These are phyloP conservation scores for Rhinophrynus dorsalis DNA, from an alignment of 2,797 vertebrate species.

Conservation along the genomic window DNA sequence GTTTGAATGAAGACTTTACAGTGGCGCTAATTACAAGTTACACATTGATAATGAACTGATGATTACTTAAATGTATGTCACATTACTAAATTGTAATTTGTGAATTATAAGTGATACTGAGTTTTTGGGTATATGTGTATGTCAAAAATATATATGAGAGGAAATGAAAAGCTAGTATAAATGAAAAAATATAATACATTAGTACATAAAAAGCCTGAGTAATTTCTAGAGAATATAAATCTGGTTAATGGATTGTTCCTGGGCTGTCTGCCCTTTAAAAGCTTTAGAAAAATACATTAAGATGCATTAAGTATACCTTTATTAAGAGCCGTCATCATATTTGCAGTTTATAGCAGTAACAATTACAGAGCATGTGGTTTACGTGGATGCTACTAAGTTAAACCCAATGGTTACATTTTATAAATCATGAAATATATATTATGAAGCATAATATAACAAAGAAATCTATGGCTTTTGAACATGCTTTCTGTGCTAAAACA, in stretches of 20 bases:
- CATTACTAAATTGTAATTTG: too few relatives aligned
- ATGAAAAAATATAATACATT: background rate
- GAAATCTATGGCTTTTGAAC: too few relatives aligned
- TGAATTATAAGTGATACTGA: too few relatives aligned
- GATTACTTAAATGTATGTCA: too few relatives aligned
- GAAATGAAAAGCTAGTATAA: background rate
- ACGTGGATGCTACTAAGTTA: background rate
- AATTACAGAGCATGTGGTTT: background rate
- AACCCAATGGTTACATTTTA: background rate
- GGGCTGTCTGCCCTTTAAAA: slow-evolving; percentile 13
- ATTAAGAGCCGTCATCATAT: background rate
- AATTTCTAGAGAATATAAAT: slow-evolving; percentile 1
- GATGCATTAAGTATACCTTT: background rate
- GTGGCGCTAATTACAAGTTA: too few relatives aligned
- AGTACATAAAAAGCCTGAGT: background rate
- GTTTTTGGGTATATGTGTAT: too few relatives aligned
- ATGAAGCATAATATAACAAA: background rate
- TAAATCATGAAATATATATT: background rate
- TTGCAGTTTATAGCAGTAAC: background rate
- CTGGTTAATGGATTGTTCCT: slow-evolving; percentile 19
- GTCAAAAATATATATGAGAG: background rate
- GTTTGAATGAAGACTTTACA: too few relatives aligned
- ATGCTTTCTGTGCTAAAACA: too few relatives aligned
- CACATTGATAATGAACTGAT: too few relatives aligned
- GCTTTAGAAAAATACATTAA: background rate